These are phyloP conservation scores for Auanema freiburgensis DNA, from an alignment of 2,888 invertebrate genomes.

Conservation along the genomic window DNA sequence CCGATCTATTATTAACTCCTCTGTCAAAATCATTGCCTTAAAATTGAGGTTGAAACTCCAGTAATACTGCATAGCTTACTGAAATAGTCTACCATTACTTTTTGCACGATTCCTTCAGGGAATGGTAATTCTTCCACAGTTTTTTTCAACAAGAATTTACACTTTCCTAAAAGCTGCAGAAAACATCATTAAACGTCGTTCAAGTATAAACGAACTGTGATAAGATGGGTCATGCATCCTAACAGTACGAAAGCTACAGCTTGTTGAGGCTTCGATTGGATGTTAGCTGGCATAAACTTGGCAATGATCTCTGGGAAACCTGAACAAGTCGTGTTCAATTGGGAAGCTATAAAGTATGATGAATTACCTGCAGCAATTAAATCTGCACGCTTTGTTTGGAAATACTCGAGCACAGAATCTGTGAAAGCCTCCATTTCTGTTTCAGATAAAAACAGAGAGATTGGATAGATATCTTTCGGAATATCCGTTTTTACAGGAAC, in stretches of 20 bases:
- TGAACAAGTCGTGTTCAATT: conserved; percentile 2
- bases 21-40: conserved; percentile 22
- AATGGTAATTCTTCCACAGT: conserved; percentile 29
- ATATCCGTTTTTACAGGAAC: conserved; percentile 28
- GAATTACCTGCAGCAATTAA: conserved; percentile 18
- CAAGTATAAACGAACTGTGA: conserved; percentile 8
- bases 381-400: conserved; percentile 26
- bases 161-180: conserved; percentile 8
- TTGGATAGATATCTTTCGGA: conserved; percentile 39
- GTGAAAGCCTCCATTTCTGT: conserved; percentile 27
- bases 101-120: conserved; percentile 28
- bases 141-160: conserved; percentile 22
- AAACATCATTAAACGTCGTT: not conserved
- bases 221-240: conserved; percentile 11
- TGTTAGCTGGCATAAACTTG: conserved; percentile 1
- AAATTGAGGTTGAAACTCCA: conserved; percentile 10
- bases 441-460: conserved; percentile 35
- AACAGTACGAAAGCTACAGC: conserved; percentile 14
- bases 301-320: conserved; percentile 8
- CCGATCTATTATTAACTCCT: conserved; percentile 17
- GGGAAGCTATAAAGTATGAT: not conserved
- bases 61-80: conserved; percentile 13
- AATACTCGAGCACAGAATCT: conserved; percentile 13
- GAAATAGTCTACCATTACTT: conserved; percentile 33
- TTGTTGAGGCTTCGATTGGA: too few relatives aligned